Base-by-base conservation (phyloP, 1,140 invertebrate genomes). In the Aphaenogaster floridana region DNA sequence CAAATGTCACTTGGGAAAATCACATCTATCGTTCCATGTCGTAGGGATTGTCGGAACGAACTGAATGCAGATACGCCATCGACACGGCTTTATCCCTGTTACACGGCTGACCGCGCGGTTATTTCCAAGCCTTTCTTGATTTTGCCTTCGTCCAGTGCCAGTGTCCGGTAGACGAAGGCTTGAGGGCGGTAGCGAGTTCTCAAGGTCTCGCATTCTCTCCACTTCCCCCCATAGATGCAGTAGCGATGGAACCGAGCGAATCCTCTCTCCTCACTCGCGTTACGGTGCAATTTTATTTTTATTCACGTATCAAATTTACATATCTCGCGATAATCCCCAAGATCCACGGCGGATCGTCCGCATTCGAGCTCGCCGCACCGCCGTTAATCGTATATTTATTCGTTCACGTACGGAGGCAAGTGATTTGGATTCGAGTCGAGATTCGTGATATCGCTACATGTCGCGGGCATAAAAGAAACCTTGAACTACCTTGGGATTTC, bases 51-150 rank as follows among this genome's bases (percentile, higher is more conserved):
- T 50, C 13, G 3, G 42, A 48, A 48, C 28, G 13, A 28, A 84
- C 69, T 76, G 79, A 80, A 42, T 45, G 64, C 21, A 57, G 3
- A 81, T 71, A 34, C 21, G 1, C 2, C 15, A 17, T 42, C 13
- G 36, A 71, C 50, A 42, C 17, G 50, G 21, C 0, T 81, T 81
- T 71, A 81, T 81, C 39, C 64, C 42, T 48, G 54, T 69, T 69
- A 4, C 34, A 59, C n/a, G 69, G 28, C 42, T 83, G 68, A 48
- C 28, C 28, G 45, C 17, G 15, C 39, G 28, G 39, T 83, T 52
- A 72, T 50, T 48, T 17, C 48, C 39, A 2, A 81, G 36, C n/a
- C 80, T 83, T 84, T 74, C 54, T 83, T 74, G 28, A 74, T 21
- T 36, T 72, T n/a, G 4, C 45, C 69, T 84, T 84, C 42, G 54